Evolutionary conservation across 2,113 vertebrate genomes (phyloP), one percentile per base, ranked within the genome.

Genomic region (Neodon shergylaensis): DNA sequence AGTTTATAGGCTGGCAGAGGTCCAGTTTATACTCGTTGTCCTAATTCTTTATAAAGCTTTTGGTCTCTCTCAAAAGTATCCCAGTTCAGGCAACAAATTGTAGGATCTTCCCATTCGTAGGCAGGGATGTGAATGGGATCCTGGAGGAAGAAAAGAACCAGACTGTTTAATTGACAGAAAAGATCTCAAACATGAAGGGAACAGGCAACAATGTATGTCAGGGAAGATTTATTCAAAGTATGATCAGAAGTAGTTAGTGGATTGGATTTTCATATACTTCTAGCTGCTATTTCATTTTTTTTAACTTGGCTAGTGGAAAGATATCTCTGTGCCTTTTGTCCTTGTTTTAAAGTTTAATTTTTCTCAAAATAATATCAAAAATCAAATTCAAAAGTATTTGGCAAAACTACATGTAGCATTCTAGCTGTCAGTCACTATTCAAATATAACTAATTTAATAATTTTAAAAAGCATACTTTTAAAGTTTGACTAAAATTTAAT

Each of bases 401-500:
- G 91, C 87, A 90, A 58, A 81, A 39, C 52, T n/a, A 81, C 68
- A 42, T 72, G 16, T 82, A 89, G 21, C 4, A 39, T 17, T 94
- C 84, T n/a, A 58, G 49, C 6, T 63, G 1, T 47, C 87, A 93
- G 3, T 6, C 13, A 84, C 28, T 39, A 88, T 63, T 74, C 47
- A 89, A 61, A 91, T 73, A 68, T 22, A 82, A 49, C 24, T 42
- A 12, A 74, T 31, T 9, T 88, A 72, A 79, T 28, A 81, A 39
- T 28, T 79, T 63, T 54, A 24, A 42, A 83, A 90, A 52, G 12
- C 7, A 42, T 33, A 86, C 58, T 90, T 95, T 88, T 26, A 88
- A 82, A 88, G 81, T 94, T 94, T 81, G 8, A 73, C 33, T 93
- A 17, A 83, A 73, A 79, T 72, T 90, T 88, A 68, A 94, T 63